Percentiles rank a stretch among this genome's conserved stretches.
Evolutionary conservation across 1,140 invertebrate genomes (phyloP).

Genomic region (Stegodyphus dumicola): DNA sequence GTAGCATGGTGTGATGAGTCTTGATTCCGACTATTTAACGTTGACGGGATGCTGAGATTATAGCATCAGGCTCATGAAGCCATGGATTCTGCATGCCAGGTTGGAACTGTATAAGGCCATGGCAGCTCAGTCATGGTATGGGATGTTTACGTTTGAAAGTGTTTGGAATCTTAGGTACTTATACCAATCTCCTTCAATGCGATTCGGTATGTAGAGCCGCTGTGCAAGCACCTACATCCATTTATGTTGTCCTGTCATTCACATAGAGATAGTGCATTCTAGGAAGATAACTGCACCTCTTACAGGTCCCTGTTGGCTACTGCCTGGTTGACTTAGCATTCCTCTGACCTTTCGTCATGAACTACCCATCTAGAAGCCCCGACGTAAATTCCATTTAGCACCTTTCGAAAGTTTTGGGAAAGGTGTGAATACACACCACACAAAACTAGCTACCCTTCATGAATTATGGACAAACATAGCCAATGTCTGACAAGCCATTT

Average conservation of each 20-base stretch:
- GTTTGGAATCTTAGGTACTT: not conserved
- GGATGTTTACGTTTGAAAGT: not conserved
- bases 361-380: not conserved
- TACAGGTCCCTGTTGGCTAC: not conserved
- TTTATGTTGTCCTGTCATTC: not conserved
- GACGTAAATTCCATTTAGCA: not conserved
- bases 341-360: not conserved
- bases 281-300: not conserved
- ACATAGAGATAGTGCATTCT: not conserved
- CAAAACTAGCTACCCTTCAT: not conserved
- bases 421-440: not conserved
- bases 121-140: not conserved
- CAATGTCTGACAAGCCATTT: not conserved
- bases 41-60: not conserved
- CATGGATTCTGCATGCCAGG: not conserved
- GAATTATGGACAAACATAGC: not conserved
- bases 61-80: not conserved
- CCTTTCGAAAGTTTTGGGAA: not conserved
- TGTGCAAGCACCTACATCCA: not conserved
- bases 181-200: not conserved
- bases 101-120: not conserved
- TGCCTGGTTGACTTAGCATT: not conserved
- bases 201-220: not conserved
- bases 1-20: not conserved
- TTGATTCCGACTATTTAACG: not conserved